Conservation (phyloP, 2,888 invertebrate genomes). For the Chrysolina oricalcia region DNA sequence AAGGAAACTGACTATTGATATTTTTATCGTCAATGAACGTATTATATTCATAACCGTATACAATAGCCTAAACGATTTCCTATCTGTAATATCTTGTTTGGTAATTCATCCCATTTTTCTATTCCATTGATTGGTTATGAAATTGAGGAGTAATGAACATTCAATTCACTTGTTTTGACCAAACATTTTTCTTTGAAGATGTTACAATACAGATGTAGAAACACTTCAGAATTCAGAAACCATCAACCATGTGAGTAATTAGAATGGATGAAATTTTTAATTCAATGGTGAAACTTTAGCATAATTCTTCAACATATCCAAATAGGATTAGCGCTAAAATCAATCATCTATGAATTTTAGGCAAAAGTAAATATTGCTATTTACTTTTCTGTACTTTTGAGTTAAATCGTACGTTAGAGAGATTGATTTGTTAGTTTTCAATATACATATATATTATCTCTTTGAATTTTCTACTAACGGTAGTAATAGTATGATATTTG, state of each 20-base stretch:
- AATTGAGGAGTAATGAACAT: too few species aligned
- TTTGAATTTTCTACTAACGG: constrained; percentile 36
- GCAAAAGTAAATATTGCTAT: neutral
- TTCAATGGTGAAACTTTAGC: neutral
- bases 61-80: too few species aligned
- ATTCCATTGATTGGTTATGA: too few species aligned
- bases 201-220: too few species aligned
- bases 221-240: too few species aligned
- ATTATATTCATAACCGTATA: too few species aligned
- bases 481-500: constrained; percentile 28
- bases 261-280: neutral
- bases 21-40: too few species aligned
- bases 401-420: neutral
- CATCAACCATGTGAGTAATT: neutral
- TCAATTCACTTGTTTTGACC: too few species aligned
- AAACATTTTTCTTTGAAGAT: too few species aligned
- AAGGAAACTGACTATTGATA: too few species aligned
- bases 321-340: constrained; percentile 10
- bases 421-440: neutral
- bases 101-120: too few species aligned
- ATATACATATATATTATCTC: neutral
- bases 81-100: too few species aligned
- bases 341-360: neutral
- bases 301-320: constrained; percentile 18
- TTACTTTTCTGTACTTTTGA: neutral